Evolutionary conservation across 1,140 invertebrate genomes (phyloP).

Genomic region (Yoshiicerus persimilis): DNA sequence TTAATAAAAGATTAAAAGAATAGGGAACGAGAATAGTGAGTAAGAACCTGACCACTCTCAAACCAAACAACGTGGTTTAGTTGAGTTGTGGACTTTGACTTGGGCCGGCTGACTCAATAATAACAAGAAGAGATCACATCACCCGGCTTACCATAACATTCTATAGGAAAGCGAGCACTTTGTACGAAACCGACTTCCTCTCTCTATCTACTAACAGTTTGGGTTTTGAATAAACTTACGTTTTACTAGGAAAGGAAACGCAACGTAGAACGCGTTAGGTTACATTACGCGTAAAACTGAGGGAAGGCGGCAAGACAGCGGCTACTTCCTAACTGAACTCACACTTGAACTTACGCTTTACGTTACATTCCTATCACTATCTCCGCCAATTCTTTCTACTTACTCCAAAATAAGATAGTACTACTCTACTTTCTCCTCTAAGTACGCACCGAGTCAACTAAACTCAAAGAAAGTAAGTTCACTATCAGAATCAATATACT

Average conservation of each 20-base stretch:
- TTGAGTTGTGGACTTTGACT: neutral
- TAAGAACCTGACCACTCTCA: constrained; percentile 11
- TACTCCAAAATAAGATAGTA: neutral
- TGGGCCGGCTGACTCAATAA: neutral
- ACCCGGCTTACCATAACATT: neutral
- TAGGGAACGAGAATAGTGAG: neutral
- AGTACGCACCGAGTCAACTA: neutral
- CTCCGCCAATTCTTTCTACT: neutral
- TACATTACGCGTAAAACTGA: neutral
- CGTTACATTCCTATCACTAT: neutral
- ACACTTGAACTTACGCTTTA: neutral
- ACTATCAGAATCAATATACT: neutral
- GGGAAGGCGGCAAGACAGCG: neutral
- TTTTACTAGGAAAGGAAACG: neutral
- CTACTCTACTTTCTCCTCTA: neutral
- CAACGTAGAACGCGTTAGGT: neutral
- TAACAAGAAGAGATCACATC: neutral
- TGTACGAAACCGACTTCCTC: neutral
- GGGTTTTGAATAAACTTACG: neutral
- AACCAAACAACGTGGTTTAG: constrained; percentile 3
- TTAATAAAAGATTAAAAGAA: neutral
- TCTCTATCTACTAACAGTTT: neutral
- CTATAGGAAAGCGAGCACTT: neutral
- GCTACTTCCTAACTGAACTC: neutral
- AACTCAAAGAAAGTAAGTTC: constrained; percentile 13